Conservation (phyloP, 2,888 invertebrate species). For the Drosophila mettleri region DNA sequence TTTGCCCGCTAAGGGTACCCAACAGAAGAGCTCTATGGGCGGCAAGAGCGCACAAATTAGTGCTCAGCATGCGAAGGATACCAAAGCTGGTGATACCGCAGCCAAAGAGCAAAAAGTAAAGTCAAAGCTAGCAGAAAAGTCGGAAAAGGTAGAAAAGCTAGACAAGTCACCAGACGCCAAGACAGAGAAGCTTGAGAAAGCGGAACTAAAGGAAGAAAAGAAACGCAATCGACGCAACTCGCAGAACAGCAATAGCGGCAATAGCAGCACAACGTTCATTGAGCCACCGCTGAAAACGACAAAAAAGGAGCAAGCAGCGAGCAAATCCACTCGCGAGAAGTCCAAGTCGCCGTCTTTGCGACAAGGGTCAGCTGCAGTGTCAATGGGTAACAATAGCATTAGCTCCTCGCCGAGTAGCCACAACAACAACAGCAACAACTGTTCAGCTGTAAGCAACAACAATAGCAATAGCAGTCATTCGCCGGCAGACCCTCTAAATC, state of each 20-base stretch:
- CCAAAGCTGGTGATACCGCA: constrained; percentile 10
- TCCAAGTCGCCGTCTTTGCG: constrained; percentile 83
- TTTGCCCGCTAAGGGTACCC: constrained; percentile 60
- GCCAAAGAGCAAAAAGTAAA: constrained; percentile 65
- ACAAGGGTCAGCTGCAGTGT: constrained; percentile 27
- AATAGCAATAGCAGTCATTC: constrained; percentile 52
- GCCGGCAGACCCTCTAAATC: constrained; percentile 51
- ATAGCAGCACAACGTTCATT: constrained; percentile 79
- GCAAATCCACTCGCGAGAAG: constrained; percentile 80
- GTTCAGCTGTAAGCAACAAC: constrained; percentile 39
- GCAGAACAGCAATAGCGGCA: constrained; percentile 60
- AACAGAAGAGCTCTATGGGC: constrained; percentile 39
- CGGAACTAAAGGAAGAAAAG: constrained; percentile 87
- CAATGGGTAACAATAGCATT: constrained; percentile 24
- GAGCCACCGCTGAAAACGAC: constrained; percentile 84
- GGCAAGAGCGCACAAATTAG: constrained; percentile 37
- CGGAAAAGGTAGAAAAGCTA: constrained; percentile 87
- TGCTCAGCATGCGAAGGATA: constrained; percentile 39
- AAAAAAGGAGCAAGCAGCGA: constrained; percentile 75
- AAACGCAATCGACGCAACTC: constrained; percentile 84
- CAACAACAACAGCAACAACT: constrained; percentile 42
- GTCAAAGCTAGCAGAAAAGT: constrained; percentile 83
- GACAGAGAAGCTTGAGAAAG: constrained; percentile 85
- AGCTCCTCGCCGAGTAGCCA: constrained; percentile 61
- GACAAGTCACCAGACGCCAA: constrained; percentile 62